These are phyloP conservation scores for Sussaba pulchella DNA, from an alignment of 2,888 invertebrate genomes.

Conservation along the genomic window DNA sequence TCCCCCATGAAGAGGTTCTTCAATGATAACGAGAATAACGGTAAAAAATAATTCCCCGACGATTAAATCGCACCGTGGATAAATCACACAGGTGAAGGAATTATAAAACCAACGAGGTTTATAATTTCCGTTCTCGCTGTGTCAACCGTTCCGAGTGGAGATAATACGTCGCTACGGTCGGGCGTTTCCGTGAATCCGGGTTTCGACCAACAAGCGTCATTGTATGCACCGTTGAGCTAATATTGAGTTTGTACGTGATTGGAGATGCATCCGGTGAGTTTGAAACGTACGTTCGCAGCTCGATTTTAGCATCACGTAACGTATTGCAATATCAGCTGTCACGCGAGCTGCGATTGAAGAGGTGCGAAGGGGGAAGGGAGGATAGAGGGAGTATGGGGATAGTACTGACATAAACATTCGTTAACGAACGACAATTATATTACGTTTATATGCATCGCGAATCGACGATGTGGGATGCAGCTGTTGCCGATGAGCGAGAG, in stretches of 20 bases:
- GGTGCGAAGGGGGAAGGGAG: too few relatives aligned
- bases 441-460: constrained; percentile 7
- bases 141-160: constrained; percentile 13
- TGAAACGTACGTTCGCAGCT: constrained; percentile 11
- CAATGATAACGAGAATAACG: background rate
- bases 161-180: background rate
- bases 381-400: too few relatives aligned
- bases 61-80: background rate
- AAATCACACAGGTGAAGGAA: too few relatives aligned
- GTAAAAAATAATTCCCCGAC: background rate
- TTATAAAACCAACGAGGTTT: background rate
- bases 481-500: background rate
- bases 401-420: constrained; percentile 24
- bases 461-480: constrained; percentile 15
- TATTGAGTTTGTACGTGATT: constrained; percentile 47
- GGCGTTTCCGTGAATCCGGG: background rate
- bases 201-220: background rate
- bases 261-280: constrained; percentile 38
- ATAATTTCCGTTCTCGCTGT: background rate
- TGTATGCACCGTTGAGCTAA: constrained; percentile 36
- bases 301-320: background rate
- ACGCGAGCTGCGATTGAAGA: too few relatives aligned
- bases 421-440: constrained; percentile 5
- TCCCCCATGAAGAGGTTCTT: background rate
- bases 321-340: background rate